Evolutionary conservation across 2,888 invertebrate genomes (phyloP), one percentile per base, ranked within the genome.

Genomic region (Plagodis dolabraria): DNA sequence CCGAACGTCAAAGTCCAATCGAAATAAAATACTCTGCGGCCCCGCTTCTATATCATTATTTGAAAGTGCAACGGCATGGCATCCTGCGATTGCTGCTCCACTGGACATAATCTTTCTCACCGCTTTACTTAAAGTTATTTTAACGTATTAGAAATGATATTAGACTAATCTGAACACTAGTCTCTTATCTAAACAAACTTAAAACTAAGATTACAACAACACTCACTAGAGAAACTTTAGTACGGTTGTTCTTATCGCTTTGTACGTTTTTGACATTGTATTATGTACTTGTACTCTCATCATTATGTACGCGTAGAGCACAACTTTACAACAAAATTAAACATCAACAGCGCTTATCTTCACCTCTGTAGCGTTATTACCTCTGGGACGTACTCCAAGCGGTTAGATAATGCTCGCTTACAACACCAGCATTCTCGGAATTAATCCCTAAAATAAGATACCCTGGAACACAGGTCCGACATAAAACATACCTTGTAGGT

Each of bases 341-440:
- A 35, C 60, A 60, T 52, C 51, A 59, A 47, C 50, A 46, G 52
- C 42, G 60, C 60, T 60, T 56, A 60, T 60, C 60, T 52, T 33
- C 59, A 42, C 51, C 60, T 60, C 34, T 47, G 43, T 48, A 40
- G 58, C 46, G 47, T 56, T 56, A 60, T 60, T 60, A 60, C 60
- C 60, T 52, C 56, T 47, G 60, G 60, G 60, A 60, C 52, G 48
- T 22, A 55, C 51, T 56, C 46, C 35, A 44, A 49, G 60, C 45
- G 53, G 44, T 48, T 43, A 47, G 46, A 55, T 60, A 60, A 60
- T 52, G 53, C 56, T 38, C 40, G 56, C 52, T 56, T 56, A 52
- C 60, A 45, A 12, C 60, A 54, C 54, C 53, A n/a, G 40, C 49
- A 43, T 49, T 60, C 56, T 50, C 42, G n/a, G 55, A 47, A 51